Conservation (phyloP, 2,797 vertebrate species). For the Cyprinella venusta region DNA sequence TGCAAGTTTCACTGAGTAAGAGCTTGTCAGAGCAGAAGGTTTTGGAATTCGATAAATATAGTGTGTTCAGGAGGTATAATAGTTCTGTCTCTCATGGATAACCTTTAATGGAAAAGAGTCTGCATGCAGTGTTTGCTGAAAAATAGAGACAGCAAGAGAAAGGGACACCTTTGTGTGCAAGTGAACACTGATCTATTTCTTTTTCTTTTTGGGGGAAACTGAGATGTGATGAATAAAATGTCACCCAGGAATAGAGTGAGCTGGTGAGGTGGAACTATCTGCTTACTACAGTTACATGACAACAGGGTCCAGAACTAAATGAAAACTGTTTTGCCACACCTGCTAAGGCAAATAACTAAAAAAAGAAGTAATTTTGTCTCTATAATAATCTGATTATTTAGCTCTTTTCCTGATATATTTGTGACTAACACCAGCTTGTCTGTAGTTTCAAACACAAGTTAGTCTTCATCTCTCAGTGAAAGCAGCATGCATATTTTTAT, state of each 20-base stretch:
- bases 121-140: conserved; percentile 5
- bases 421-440: background rate
- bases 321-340: background rate
- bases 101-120: conserved; percentile 10
- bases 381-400: background rate
- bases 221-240: conserved; percentile 47
- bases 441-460: background rate
- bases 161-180: background rate
- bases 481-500: background rate
- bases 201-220: background rate
- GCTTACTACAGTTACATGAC: conserved; percentile 32
- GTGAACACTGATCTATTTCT: background rate
- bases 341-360: background rate
- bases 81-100: conserved; percentile 16
- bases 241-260: conserved; percentile 59
- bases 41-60: conserved; percentile 13
- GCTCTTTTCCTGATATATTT: background rate
- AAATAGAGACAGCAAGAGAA: background rate
- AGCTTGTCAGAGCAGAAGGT: conserved; percentile 3
- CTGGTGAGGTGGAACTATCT: conserved; percentile 50
- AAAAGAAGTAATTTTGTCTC: background rate
- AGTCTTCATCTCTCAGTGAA: background rate
- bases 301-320: background rate
- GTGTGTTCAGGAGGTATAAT: conserved; percentile 6
- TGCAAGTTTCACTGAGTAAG: conserved; percentile 9